Base-by-base conservation (phyloP, 2,888 invertebrate species). In the Diplolepis rosae region DNA sequence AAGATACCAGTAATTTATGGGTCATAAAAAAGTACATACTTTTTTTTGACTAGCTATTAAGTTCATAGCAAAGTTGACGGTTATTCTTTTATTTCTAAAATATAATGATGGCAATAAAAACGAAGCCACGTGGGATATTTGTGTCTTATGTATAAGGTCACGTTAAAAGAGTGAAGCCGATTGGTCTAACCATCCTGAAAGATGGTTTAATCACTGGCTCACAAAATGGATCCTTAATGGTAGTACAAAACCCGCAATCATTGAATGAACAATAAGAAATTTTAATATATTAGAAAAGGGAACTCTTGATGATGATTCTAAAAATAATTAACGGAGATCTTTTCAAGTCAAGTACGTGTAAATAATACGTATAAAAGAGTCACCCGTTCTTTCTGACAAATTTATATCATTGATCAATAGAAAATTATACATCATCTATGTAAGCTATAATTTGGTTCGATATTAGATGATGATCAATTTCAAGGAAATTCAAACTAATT, bases 211-310 rank as follows among this genome's bases (percentile, higher is more conserved):
- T 28, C 52, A 27, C 13, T 51, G n/a, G 27, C 52, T 27, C 15
- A 13, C 6, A 27, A 52, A 28, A 28, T 28, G 52, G 28, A 52
- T 52, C 28, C n/a, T 52, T 52, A 52, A 52, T 28, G 28, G 24
- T 52, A 52, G 27, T 27, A 27, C n/a, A 30, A 52, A 3, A 52
- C 52, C 52, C n/a, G 52, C n/a, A 52, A 52, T 52, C 52, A 52
- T 52, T n/a, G 4, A n/a, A 13, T 39, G 9, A 6, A 50, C 4
- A 48, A 35, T 61, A 18, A 45, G 30, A 22, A 56, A 65, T 56
- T 69, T 67, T 65, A n/a, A n/a, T n/a, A 71, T 69, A 52, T 70
- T 71, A 66, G 65, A 69, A 28, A 28, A 52, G 28, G 27, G 27
- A 52, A 52, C 52, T 28, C n/a, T 28, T 13, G 7, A 13, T 39